Evolutionary conservation across 1,140 invertebrate species (phyloP), one percentile per base, ranked within the genome.

Genomic region (Temnothorax curvispinosus): DNA sequence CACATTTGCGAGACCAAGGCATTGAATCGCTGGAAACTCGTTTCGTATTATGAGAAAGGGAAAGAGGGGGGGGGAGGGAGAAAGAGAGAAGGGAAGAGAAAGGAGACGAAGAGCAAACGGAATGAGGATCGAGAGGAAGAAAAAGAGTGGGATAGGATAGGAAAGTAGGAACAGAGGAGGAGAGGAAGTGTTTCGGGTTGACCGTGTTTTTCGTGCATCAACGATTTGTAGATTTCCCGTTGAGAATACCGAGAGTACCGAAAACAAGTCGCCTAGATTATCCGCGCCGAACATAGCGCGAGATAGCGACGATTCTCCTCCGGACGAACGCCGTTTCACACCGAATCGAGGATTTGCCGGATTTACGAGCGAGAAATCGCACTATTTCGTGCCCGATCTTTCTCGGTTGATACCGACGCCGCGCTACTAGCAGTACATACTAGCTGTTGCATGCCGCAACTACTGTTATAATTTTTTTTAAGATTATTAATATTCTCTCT

Each of bases 1-100:
- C 90, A 91, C 90, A 90, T 91, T 91, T 90, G 90, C 84, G 84
- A 91, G 89, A 91, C 84, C 89, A 81, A 90, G 82, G 90, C 87
- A 90, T 91, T 88, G 89, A 90, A 90, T 90, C 89, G 90, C 41
- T 85, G 87, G 78, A 90, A 91, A 91, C 90, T 90, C 81, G 82
- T 89, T 89, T 80, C 76, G 74, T 62, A 71, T 86, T 58, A 81
- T 41, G 58, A 62, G 84, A 54, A 77, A 44, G 35, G 76, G 67
- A 87, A 62, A 90, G 21, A 21, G 21, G 62, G 35, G 27, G 18
- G 47, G 50, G 21, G 38, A 32, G 32, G 47, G 65, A 35, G 44
- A 41, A 56, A 58, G 35, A 58, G 15, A 60, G 54, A 58, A 15
- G 13, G 38, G 0, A 18, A 76, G 13, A 76, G 38, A 62, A 27